Conservation (phyloP, 1,140 invertebrate species). For the Carposina sasakii region DNA sequence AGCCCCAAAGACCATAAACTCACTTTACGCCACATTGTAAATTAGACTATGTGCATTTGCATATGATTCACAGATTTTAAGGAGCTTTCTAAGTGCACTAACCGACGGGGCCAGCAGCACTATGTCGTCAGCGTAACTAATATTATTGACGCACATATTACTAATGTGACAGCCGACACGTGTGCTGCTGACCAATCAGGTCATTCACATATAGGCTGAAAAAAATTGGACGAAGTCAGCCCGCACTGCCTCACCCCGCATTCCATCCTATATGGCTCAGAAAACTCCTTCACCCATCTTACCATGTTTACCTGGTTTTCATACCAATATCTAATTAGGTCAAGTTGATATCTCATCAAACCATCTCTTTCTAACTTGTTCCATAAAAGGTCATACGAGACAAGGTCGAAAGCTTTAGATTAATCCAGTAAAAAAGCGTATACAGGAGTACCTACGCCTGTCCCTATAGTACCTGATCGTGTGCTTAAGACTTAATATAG, state of each 20-base stretch:
- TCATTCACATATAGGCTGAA: not conserved
- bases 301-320: not conserved
- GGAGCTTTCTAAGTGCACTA: not conserved
- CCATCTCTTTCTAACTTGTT: not conserved
- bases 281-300: not conserved
- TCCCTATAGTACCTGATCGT: not conserved
- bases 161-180: not conserved
- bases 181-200: not conserved
- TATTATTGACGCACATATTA: not conserved
- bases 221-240: not conserved
- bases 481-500: not conserved
- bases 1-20: not conserved
- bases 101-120: not conserved
- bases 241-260: slow-evolving; percentile 3
- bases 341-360: not conserved
- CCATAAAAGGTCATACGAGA: not conserved
- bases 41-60: not conserved
- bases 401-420: not conserved
- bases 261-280: not conserved
- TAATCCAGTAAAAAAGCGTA: not conserved
- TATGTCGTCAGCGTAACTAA: not conserved
- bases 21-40: not conserved
- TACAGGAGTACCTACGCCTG: not conserved
- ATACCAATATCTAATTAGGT: not conserved
- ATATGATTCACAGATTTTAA: not conserved